These are phyloP conservation scores for Acomys russatus DNA, from an alignment of 2,797 vertebrate species.

Conservation along the genomic window DNA sequence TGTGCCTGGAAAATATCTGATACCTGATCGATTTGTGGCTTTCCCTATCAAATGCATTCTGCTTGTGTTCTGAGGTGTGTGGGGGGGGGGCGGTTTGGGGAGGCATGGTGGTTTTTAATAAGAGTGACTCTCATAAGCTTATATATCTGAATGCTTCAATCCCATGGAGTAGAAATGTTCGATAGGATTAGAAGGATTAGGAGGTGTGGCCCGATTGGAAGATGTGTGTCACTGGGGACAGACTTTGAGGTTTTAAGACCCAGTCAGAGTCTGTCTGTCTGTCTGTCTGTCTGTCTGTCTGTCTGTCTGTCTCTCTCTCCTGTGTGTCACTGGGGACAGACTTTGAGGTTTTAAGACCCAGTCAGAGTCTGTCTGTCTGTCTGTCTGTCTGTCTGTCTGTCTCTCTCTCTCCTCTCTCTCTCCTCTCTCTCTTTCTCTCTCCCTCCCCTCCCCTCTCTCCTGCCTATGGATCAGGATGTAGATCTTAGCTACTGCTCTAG, in stretches of 20 bases:
- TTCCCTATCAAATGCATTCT: neutral
- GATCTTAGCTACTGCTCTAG: neutral
- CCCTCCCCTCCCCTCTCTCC: neutral
- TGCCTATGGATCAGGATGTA: neutral
- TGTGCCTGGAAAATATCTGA: conserved; percentile 64
- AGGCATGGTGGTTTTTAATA: neutral
- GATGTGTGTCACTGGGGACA: neutral
- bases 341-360: neutral
- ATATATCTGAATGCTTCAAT: neutral
- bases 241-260: neutral
- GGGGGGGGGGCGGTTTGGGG: no score
- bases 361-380: neutral
- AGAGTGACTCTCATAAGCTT: neutral
- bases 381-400: neutral
- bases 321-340: neutral
- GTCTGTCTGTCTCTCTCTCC: neutral
- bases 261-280: no score
- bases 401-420: no score
- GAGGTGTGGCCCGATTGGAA: neutral
- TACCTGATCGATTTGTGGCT: conserved; percentile 12
- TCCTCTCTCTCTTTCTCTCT: no score
- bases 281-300: no score
- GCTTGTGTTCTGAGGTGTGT: neutral
- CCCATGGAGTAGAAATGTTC: neutral
- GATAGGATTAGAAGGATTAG: neutral